Conservation (phyloP, 2,888 invertebrate species). For the Cartodere bifasciata region DNA sequence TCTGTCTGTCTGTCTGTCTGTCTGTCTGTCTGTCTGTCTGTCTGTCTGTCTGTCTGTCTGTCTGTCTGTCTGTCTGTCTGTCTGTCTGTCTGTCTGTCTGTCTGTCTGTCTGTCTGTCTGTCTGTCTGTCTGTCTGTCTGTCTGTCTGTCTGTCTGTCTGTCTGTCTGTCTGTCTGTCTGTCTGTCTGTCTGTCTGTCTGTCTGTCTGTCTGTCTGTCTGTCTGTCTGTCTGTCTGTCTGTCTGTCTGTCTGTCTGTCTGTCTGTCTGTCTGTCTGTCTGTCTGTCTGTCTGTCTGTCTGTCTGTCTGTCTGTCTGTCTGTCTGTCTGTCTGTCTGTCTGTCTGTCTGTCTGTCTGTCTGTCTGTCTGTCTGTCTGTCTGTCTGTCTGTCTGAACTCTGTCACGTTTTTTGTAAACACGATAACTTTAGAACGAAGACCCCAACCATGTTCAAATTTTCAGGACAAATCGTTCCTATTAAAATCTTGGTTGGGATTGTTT, state of each 20-base stretch:
- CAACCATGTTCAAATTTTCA: no score
- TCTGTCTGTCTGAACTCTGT: no score
- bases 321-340: slow-evolving; percentile 5
- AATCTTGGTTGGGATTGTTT: no score
- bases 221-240: slow-evolving; percentile 5
- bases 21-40: slow-evolving; percentile 14
- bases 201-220: slow-evolving; percentile 5
- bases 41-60: no score
- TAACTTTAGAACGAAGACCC: slow-evolving; percentile 3
- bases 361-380: slow-evolving; percentile 5
- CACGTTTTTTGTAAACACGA: no score
- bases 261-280: slow-evolving; percentile 5
- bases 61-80: slow-evolving; percentile 1
- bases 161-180: slow-evolving; percentile 5
- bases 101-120: slow-evolving; percentile 5
- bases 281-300: slow-evolving; percentile 5
- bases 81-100: slow-evolving; percentile 4
- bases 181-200: slow-evolving; percentile 5
- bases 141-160: slow-evolving; percentile 5
- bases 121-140: slow-evolving; percentile 5
- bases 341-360: slow-evolving; percentile 5
- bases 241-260: slow-evolving; percentile 5
- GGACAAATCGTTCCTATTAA: no score
- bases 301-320: slow-evolving; percentile 5
- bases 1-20: slow-evolving; percentile 15